A percentile compares a stretch with the other conserved stretches of the same genome.
phyloP scores from a whole-genome alignment of 1,140 invertebrate genomes.

The Contarinia nasturtii region DNA sequence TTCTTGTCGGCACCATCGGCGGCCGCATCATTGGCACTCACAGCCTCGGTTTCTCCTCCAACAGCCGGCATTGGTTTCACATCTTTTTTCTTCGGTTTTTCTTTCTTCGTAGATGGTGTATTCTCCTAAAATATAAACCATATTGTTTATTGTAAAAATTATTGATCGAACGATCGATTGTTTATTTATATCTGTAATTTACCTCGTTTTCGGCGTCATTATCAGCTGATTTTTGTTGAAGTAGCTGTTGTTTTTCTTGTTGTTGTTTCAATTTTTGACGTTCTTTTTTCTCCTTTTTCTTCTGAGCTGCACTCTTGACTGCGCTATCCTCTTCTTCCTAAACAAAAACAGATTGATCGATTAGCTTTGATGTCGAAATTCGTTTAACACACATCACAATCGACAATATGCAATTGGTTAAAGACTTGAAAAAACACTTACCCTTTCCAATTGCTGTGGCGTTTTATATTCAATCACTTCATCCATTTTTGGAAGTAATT shows the following conservation, averaged over 20 bases:
- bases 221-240: neutral
- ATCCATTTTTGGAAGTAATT: conserved; percentile 29
- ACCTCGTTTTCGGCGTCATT: no score
- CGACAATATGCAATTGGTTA: no score
- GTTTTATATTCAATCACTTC: conserved; percentile 32
- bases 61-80: conserved; percentile 12
- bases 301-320: conserved; percentile 65
- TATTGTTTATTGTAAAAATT: no score
- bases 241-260: conserved; percentile 15
- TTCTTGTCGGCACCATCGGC: conserved; percentile 24
- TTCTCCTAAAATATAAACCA: no score
- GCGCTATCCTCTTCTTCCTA: conserved; percentile 38
- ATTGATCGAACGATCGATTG: no score
- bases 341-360: no score
- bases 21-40: conserved; percentile 15
- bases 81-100: conserved; percentile 11
- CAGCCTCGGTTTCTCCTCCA: conserved; percentile 15
- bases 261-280: conserved; percentile 36
- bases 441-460: conserved; percentile 16
- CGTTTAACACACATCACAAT: no score
- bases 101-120: conserved; percentile 19
- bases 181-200: no score
- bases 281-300: conserved; percentile 76
- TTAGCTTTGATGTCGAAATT: no score
- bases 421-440: no score